Percentiles rank a stretch among this genome's conserved stretches.
Evolutionary conservation across 2,113 vertebrate genomes (phyloP).

Genomic region (Zingel zingel): DNA sequence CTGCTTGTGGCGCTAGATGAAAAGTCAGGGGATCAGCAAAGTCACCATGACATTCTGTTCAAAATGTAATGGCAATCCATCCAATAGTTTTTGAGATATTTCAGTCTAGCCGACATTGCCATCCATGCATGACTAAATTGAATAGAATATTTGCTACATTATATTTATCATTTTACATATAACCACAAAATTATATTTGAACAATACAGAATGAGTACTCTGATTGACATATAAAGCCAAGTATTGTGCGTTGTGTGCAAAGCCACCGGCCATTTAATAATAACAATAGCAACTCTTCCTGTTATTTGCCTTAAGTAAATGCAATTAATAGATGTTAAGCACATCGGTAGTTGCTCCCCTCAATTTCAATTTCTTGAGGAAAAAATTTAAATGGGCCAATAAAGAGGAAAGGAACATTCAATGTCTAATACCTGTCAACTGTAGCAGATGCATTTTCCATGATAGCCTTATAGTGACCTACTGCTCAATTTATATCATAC

Average conservation of each 20-base stretch:
- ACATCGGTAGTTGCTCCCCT: not conserved
- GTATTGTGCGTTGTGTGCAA: not conserved
- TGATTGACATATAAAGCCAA: not conserved
- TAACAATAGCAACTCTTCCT: not conserved
- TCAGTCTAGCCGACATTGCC: not conserved
- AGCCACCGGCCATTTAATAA: not conserved
- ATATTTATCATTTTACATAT: no score
- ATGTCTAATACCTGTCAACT: conserved; percentile 1
- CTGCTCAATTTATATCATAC: conserved; percentile 13
- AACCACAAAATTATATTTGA: no score
- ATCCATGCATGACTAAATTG: not conserved
- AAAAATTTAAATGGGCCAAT: conserved; percentile 23
- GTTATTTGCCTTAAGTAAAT: not conserved
- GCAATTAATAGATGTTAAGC: conserved; percentile 6
- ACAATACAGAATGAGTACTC: no score
- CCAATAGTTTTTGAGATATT: not conserved
- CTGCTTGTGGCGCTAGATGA: no score
- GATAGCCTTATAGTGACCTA: conserved; percentile 12
- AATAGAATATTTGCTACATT: no score
- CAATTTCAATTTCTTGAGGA: not conserved
- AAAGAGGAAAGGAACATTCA: conserved; percentile 8
- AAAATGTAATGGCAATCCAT: not conserved
- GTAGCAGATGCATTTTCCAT: not conserved
- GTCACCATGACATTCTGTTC: not conserved
- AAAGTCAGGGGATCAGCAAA: not conserved